Base-by-base conservation (phyloP, 2,888 invertebrate genomes). In the Laspeyria flexula region DNA sequence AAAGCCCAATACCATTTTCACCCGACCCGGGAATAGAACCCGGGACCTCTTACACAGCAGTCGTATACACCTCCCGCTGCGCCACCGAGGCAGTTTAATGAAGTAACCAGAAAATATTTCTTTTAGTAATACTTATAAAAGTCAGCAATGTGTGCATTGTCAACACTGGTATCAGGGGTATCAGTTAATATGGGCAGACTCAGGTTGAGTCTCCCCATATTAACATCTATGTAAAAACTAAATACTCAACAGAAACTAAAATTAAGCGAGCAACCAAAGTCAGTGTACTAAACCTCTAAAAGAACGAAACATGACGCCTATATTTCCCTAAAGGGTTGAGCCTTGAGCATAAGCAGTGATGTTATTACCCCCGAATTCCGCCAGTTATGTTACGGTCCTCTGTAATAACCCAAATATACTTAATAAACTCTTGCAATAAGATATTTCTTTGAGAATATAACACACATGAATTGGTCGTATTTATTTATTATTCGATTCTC, bases 401-500 rank as follows among this genome's bases (percentile, higher is more conserved):
- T 25, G 30, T 30, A 30, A 12, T 30, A 11, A 30, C 30, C 30
- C 30, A 30, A 30, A 30, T 30, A 30, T 30, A 30, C 1, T 30
- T 12, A 30, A 30, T 6, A 10, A 33, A 33, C 11, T 30, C 30
- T 11, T 3, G 5, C 11, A 1, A 1, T 30, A 30, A 30, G 11
- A 12, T n/a, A 30, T 30, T 30, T 11, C 12, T 11, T 7, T 11
- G 11, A 30, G 30, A 35, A 15, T 38, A 33, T 42, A 48, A 11
- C 33, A 39, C 7, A 45, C 31, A 39, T 25, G 40, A 27, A 10
- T 10, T 21, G 11, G 16, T 3, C 18, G 48, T 35, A 31, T 49
- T 43, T 21, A 7, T 42, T 43, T 30, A n/a, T 31, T 39, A 48
- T 46, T 40, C 16, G 18, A 34, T 51, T 60, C 21, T 35, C 35